Base-by-base conservation (phyloP, 2,113 vertebrate genomes). In the Phoenicopterus ruber region DNA sequence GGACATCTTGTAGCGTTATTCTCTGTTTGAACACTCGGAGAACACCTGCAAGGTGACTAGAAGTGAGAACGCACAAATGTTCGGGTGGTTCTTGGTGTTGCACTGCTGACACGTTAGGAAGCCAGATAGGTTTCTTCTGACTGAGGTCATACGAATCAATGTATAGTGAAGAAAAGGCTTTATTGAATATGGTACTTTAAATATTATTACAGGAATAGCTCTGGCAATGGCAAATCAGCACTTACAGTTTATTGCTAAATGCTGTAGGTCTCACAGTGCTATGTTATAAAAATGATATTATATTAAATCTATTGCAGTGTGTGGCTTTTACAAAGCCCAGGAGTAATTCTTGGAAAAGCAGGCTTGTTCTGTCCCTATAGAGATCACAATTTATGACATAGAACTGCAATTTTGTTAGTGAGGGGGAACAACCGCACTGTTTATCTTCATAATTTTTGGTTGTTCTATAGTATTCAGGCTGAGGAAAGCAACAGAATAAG, bases 281-380 rank as follows among this genome's bases (percentile, higher is more conserved):
- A 7, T 36, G 67, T 59, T 89, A 80, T 91, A 88, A 95, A 94
- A 95, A 76, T 26, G 44, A 61, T 88, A 71, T 31, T 82, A 18
- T 78, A 66, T 62, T 91, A 88, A 91, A 91, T 46, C 28, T 71
- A 76, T 89, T 86, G 42, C 47, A 59, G 40, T 16, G 9, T 80
- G 71, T 83, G 76, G 59, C 57, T 94, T 76, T 93, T 93, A 79
- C 52, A 88, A 83, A 82, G 55, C 55, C 55, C 61, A 70, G 46
- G 79, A 79, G 76, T 96, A 90, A 85, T 92, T 88, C 79, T 44
- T 69, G 67, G 61, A 70, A 85, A 90, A 91, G 47, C 71, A 76
- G 57, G 8, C 34, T 65, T 1, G 0, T 78, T 95, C 92, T 72
- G 54, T 71, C 82, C 62, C 62, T 57, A 1, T 36, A 54, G 86